Base-by-base conservation (phyloP, 1,140 invertebrate genomes). In the Trigoniulus corallinus region DNA sequence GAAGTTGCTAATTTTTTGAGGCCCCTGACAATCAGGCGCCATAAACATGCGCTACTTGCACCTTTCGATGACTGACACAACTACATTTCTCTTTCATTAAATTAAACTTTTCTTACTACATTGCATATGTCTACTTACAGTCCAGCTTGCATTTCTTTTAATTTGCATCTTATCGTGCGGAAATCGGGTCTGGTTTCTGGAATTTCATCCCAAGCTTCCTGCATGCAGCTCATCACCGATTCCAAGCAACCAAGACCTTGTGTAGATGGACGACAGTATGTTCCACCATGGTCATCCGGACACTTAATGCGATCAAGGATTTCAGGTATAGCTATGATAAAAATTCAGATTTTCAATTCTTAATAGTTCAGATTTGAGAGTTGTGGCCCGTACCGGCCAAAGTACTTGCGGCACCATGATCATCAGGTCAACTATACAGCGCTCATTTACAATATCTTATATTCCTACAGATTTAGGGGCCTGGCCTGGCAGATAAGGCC, bases 101-200 rank as follows among this genome's bases (percentile, higher is more conserved):
- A n/a, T n/a, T n/a, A n/a, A n/a, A n/a, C n/a, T n/a, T n/a, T n/a
- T n/a, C n/a, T n/a, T n/a, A n/a, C n/a, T n/a, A n/a, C n/a, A n/a
- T n/a, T n/a, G n/a, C n/a, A n/a, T n/a, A n/a, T n/a, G n/a, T n/a
- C n/a, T n/a, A 65, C 73, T 71, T 64, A 82, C 79, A 83, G 65
- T 59, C 79, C 80, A 29, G 74, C 73, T 59, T 85, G 81, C 73
- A 87, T 79, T 57, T 81, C 78, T 62, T 84, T 84, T 0, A 86
- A 67, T 43, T 76, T 71, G 1, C 80, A 68, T 45, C 80, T 69
- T 18, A 85, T 78, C 39, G 77, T 74, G 40, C 78, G 64, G 43
- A 84, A 76, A 56, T 81, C 79, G 0, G 81, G 81, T 51, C 81
- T 62, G 12, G 71, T 60, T n/a, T 81, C 77, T 0, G 79, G 72